phyloP scores from a whole-genome alignment of 2,113 vertebrate genomes.

The Anhinga rufa region DNA sequence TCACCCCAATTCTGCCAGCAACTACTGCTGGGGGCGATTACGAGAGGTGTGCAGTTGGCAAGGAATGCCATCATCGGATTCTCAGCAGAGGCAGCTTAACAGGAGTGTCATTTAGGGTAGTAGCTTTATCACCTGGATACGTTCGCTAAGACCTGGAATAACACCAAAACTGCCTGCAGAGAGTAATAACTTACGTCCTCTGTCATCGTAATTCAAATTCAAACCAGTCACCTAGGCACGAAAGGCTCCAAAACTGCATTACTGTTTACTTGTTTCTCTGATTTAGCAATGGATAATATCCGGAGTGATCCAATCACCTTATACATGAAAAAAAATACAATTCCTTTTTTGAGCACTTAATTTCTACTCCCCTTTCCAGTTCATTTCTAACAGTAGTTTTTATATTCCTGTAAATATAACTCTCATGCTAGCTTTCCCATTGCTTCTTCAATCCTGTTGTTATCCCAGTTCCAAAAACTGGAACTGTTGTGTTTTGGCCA shows the following conservation, averaged over 20 bases:
- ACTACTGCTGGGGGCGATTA: not conserved
- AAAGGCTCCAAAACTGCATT: not conserved
- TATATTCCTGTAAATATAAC: not conserved
- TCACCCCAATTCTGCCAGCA: not conserved
- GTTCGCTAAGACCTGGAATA: not conserved
- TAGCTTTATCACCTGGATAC: conserved; percentile 41
- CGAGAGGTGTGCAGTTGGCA: not conserved
- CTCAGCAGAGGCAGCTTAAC: not conserved
- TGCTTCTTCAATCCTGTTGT: not conserved
- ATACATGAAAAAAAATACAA: not conserved
- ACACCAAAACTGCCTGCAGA: not conserved
- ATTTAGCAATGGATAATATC: not conserved
- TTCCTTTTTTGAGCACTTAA: not conserved
- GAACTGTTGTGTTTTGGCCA: not conserved
- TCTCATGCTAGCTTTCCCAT: not conserved
- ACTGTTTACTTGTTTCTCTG: not conserved
- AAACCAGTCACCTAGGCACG: not conserved
- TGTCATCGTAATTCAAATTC: not conserved
- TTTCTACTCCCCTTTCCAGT: not conserved
- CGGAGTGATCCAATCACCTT: not conserved
- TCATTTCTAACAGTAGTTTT: not conserved
- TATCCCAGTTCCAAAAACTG: not conserved
- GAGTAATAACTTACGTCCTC: not conserved
- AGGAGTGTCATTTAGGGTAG: not conserved
- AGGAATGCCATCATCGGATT: not conserved